Conservation (phyloP, 1,140 invertebrate species). For the Rhysida immarginata region DNA sequence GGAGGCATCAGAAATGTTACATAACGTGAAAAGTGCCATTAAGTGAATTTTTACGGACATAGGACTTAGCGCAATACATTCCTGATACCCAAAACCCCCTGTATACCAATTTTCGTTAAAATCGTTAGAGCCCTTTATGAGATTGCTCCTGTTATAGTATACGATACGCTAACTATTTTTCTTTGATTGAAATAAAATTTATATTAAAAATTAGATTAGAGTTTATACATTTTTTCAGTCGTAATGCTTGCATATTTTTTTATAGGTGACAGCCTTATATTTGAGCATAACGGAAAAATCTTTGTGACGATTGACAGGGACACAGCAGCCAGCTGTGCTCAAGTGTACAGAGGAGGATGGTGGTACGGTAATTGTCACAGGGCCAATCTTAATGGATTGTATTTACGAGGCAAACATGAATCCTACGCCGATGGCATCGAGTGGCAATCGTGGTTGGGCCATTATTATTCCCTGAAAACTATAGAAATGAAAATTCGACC, state of each 20-base stretch:
- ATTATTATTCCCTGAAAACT: conserved; percentile 18
- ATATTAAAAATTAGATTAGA: conserved; percentile 17
- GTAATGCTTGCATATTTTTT: conserved; percentile 29
- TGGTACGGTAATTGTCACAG: conserved; percentile 42
- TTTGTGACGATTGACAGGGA: conserved; percentile 25
- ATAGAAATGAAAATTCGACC: conserved; percentile 18
- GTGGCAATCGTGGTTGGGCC: conserved; percentile 16
- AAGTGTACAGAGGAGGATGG: conserved; percentile 42
- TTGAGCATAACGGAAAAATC: conserved; percentile 41
- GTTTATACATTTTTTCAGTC: conserved; percentile 40
- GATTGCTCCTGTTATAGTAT: too few relatives aligned
- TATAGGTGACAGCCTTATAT: conserved; percentile 44
- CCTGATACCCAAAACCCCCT: too few relatives aligned
- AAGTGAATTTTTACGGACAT: too few relatives aligned
- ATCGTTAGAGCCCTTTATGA: too few relatives aligned
- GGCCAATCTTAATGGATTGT: conserved; percentile 40
- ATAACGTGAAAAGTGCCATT: too few relatives aligned
- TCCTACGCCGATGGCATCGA: too few relatives aligned
- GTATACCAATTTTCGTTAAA: too few relatives aligned
- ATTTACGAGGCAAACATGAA: conserved; percentile 34
- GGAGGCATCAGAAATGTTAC: too few relatives aligned
- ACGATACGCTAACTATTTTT: too few relatives aligned
- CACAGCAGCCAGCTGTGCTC: conserved; percentile 53
- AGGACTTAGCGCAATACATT: too few relatives aligned
- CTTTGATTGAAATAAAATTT: conserved; percentile 36